These are phyloP conservation scores for Machimus atricapillus DNA, from an alignment of 2,888 invertebrate species.

Conservation along the genomic window DNA sequence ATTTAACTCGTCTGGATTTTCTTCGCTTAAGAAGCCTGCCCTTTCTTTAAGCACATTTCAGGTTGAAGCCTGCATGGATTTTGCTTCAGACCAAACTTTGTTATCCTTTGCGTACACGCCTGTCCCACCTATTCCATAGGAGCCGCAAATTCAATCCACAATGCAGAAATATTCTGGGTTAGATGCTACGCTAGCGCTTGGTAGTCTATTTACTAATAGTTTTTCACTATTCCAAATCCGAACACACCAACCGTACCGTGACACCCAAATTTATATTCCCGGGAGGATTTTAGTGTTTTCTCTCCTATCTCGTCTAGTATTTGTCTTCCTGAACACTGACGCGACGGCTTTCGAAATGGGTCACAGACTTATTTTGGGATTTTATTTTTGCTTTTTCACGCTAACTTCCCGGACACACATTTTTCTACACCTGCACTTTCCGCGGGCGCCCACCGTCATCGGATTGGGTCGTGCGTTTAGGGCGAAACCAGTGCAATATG, in stretches of 20 bases:
- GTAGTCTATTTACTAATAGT: neutral
- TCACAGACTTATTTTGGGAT: conserved; percentile 6
- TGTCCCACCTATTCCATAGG: neutral
- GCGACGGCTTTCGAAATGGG: neutral
- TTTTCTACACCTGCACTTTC: conserved; percentile 31
- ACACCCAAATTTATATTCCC: neutral
- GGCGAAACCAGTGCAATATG: conserved; percentile 49
- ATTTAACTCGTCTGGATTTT: neutral
- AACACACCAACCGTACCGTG: neutral
- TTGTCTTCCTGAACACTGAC: neutral
- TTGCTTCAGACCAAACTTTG: neutral
- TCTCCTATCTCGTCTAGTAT: neutral
- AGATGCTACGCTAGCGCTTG: neutral
- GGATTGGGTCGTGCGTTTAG: conserved; percentile 47
- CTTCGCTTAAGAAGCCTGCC: neutral
- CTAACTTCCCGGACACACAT: conserved; percentile 32
- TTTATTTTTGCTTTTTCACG: neutral
- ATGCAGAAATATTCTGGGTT: neutral
- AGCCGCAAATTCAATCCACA: neutral
- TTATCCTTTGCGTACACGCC: neutral
- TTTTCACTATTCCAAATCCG: neutral
- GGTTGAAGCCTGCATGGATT: neutral
- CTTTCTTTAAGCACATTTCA: neutral
- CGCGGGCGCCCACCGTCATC: conserved; percentile 47
- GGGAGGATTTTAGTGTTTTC: neutral